These are phyloP conservation scores for Cydia splendana DNA, from an alignment of 1,140 invertebrate species.

Conservation along the genomic window DNA sequence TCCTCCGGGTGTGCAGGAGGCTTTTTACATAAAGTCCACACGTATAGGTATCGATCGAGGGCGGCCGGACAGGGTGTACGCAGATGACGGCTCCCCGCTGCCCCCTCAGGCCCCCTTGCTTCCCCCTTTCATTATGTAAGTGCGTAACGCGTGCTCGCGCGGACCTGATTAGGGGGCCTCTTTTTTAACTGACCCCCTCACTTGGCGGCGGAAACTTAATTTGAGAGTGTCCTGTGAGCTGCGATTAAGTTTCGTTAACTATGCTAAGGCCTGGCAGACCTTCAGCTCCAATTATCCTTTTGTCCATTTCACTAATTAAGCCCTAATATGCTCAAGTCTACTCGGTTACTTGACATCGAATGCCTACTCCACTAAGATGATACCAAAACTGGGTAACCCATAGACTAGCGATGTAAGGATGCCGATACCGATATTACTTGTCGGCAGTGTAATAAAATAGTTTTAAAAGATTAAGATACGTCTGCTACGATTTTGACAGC, in stretches of 20 bases:
- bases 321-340: background rate
- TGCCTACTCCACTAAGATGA: background rate
- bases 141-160: constrained; percentile 77
- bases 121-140: constrained; percentile 79
- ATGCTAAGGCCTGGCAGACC: constrained; percentile 43
- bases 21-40: constrained; percentile 79
- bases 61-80: constrained; percentile 74
- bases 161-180: constrained; percentile 77
- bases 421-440: too few relatives aligned
- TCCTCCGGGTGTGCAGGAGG: constrained; percentile 74
- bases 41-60: constrained; percentile 78
- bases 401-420: background rate
- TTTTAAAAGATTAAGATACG: too few relatives aligned
- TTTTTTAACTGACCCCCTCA: constrained; percentile 78
- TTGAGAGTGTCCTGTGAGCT: constrained; percentile 60
- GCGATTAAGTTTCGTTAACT: constrained; percentile 62
- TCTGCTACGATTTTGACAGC: too few relatives aligned
- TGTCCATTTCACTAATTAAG: constrained; percentile 16
- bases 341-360: background rate
- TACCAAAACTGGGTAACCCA: too few relatives aligned
- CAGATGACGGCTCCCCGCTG: constrained; percentile 68
- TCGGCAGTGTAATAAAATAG: too few relatives aligned
- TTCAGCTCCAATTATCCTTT: constrained; percentile 33
- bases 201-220: constrained; percentile 72
- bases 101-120: constrained; percentile 54